These are phyloP conservation scores for Oryzias sinensis DNA, from an alignment of 2,797 vertebrate species.

Conservation along the genomic window DNA sequence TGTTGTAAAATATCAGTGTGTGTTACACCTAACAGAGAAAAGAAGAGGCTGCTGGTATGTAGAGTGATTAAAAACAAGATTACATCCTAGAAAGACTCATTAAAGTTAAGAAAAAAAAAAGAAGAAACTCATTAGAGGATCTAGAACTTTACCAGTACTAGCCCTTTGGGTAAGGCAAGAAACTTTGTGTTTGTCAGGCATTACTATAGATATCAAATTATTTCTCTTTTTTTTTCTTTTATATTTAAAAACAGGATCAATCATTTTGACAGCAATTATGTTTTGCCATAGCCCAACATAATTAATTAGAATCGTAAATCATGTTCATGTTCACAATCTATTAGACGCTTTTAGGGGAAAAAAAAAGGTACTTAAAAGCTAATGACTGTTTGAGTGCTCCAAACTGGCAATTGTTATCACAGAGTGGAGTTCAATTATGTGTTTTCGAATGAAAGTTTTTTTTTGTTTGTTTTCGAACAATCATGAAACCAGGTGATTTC, in stretches of 20 bases:
- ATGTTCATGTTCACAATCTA: neutral
- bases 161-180: conserved; percentile 16
- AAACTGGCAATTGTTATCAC: neutral
- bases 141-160: conserved; percentile 9
- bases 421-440: neutral
- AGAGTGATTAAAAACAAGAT: too few relatives aligned
- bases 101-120: too few relatives aligned
- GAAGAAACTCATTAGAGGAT: conserved; percentile 9
- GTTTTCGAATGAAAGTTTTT: neutral
- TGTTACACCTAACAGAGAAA: too few relatives aligned
- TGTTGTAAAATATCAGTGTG: neutral
- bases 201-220: conserved; percentile 9
- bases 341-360: neutral
- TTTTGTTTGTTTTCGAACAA: neutral
- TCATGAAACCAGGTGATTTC: conserved; percentile 2
- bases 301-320: neutral
- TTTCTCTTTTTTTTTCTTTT: conserved; percentile 22
- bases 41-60: too few relatives aligned
- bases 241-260: conserved; percentile 17
- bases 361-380: neutral
- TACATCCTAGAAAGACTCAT: too few relatives aligned
- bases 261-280: conserved; percentile 18
- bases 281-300: neutral
- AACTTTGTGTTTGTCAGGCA: conserved; percentile 12
- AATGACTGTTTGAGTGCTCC: neutral